A percentile compares a stretch with the other conserved stretches of the same genome.
Conservation (phyloP, 2,888 invertebrate species). For the Hecatera dysodea region DNA sequence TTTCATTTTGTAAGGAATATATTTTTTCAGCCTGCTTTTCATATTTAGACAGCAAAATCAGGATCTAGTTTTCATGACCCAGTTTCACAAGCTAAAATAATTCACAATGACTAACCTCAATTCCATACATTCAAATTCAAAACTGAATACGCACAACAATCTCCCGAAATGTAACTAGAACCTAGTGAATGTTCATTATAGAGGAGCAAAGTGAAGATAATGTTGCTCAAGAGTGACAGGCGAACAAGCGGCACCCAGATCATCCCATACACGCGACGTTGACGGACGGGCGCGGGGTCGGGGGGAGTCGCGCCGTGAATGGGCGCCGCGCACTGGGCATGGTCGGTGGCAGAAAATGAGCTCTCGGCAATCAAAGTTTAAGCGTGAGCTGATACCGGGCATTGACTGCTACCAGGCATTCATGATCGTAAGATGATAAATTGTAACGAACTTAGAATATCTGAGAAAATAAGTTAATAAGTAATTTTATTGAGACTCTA, state of each 20-base stretch:
- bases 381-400: neutral
- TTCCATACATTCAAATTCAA: neutral
- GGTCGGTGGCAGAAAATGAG: neutral
- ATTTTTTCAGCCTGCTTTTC: no score
- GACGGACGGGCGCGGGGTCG: slow-evolving; percentile 29
- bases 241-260: slow-evolving; percentile 44
- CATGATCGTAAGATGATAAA: slow-evolving; percentile 6
- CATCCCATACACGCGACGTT: slow-evolving; percentile 41
- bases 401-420: neutral
- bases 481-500: no score
- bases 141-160: neutral
- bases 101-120: no score
- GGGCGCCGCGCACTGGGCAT: neutral
- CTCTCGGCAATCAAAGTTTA: slow-evolving; percentile 18
- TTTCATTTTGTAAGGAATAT: no score
- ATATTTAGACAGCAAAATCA: neutral
- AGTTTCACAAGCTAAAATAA: no score
- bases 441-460: neutral
- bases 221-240: slow-evolving; percentile 38
- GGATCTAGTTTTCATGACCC: neutral
- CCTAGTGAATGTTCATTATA: slow-evolving; percentile 10
- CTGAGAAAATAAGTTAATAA: neutral
- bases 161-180: neutral
- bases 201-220: slow-evolving; percentile 26
- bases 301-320: slow-evolving; percentile 31